Evolutionary conservation across 2,113 vertebrate species (phyloP), one percentile per base, ranked within the genome.

Genomic region (Laticauda colubrina): DNA sequence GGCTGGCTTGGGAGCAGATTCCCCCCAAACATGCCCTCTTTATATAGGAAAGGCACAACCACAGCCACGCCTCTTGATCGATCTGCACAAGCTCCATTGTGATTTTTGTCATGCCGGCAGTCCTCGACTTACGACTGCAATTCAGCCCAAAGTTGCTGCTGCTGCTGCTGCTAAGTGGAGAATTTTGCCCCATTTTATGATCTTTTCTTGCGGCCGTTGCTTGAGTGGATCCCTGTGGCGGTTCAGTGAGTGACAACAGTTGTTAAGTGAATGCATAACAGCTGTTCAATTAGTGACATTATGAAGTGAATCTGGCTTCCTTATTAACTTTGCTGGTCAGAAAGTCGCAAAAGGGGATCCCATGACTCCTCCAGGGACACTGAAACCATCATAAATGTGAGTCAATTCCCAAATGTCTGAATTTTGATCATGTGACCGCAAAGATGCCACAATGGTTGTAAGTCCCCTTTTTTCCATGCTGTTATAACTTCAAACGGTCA

Each of bases 351-450:
- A 6, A 34, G 64, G 24, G 3, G 57, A 24, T 45, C 45, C 45
- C 45, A 45, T 45, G 45, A 45, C 4, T 4, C 45, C 4, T 2
- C 45, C 4, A 53, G 23, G 64, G 29, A 34, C 64, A 69, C 5
- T 0, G 29, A 29, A 0, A n/a, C 29, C 29, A 4, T 69, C 29
- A 34, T 34, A 34, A 34, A 69, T 6, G 15, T 0, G 29, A 69
- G 64, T 69, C 64, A 0, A 1, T 69, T 34, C 4, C 14, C 14
- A 34, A 34, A 2, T 34, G 14, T 1, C 5, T 18, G 29, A 7
- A n/a, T 69, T 69, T 34, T 15, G 64, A 6, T n/a, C 11, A 2
- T 0, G 2, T 69, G 4, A 4, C 4, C 1, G 5, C 4, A 11
- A 5, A 14, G 64, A 15, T 34, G 5, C 29, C 15, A 4, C 64